Percentiles rank a stretch among this genome's conserved stretches.
phyloP scores from a whole-genome alignment of 1,140 invertebrate genomes.

The Zaprionus davidi region DNA sequence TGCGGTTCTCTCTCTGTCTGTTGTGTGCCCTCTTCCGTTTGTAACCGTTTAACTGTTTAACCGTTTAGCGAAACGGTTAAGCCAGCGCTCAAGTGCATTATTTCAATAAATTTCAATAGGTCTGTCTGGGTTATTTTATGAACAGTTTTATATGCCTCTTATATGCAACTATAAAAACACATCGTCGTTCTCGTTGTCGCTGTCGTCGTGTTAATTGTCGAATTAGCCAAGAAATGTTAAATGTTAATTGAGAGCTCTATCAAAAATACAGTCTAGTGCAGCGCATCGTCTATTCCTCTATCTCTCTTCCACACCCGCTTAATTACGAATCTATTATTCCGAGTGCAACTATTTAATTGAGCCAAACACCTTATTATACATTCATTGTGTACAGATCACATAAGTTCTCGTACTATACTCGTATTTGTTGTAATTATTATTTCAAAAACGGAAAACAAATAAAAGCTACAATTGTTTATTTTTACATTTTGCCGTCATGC shows the following conservation, averaged over 20 bases:
- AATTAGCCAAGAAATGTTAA: constrained; percentile 4
- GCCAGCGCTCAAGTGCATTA: constrained; percentile 25
- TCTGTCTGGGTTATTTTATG: constrained; percentile 12
- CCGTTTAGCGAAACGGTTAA: constrained; percentile 41
- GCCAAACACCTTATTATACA: constrained; percentile 17
- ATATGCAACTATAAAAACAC: background rate
- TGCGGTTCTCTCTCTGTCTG: constrained; percentile 32
- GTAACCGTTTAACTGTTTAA: constrained; percentile 7
- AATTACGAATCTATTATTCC: constrained; percentile 20
- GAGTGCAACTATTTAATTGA: constrained; percentile 18
- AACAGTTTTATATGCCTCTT: background rate
- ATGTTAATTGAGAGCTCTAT: constrained; percentile 1
- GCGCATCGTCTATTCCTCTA: background rate
- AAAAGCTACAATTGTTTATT: constrained; percentile 27
- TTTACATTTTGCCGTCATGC: constrained; percentile 31
- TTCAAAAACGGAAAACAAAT: constrained; percentile 8
- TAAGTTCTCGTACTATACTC: background rate
- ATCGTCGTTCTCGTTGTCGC: background rate
- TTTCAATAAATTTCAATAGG: constrained; percentile 33
- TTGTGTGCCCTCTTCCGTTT: too few relatives aligned
- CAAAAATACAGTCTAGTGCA: background rate
- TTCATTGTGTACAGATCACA: background rate
- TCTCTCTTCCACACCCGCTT: background rate
- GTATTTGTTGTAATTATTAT: constrained; percentile 8
- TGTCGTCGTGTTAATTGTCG: constrained; percentile 2